phyloP scores from a whole-genome alignment of 37 sponge, comb jelly and placozoan species.

The Diacarnus erythraeanus region DNA sequence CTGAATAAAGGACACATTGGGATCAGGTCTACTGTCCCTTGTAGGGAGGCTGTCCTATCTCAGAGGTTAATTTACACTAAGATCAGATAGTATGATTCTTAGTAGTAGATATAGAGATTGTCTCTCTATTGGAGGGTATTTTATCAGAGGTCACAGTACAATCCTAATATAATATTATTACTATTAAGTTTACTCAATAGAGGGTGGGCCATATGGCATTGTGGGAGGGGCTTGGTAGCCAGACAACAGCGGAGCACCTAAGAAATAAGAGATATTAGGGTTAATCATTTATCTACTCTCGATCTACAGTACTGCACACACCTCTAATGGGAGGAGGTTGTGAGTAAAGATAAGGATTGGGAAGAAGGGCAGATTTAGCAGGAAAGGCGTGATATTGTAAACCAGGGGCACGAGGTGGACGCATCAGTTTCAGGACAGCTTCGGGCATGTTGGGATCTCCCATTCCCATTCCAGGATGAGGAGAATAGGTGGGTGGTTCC shows the following conservation, averaged over 20 bases:
- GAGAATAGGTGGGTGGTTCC: background rate
- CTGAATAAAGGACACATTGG: too few species aligned
- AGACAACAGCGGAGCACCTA: background rate
- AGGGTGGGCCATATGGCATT: conserved; percentile 23
- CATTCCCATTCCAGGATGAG: background rate
- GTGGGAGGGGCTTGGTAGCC: background rate
- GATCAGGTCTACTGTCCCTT: too few species aligned
- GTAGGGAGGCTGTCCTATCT: too few species aligned
- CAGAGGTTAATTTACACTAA: too few species aligned
- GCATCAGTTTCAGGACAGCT: conserved; percentile 16
- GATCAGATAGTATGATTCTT: too few species aligned
- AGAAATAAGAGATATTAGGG: background rate
- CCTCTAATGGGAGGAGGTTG: background rate
- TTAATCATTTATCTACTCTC: background rate
- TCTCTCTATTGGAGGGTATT: too few species aligned
- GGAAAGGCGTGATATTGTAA: too few species aligned
- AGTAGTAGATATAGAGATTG: too few species aligned
- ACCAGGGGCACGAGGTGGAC: too few species aligned
- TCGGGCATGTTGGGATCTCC: conserved; percentile 13
- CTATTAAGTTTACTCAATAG: conserved; percentile 11
- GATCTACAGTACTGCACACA: background rate
- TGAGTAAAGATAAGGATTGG: background rate
- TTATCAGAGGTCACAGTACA: background rate
- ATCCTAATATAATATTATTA: too few species aligned
- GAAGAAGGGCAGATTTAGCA: background rate